Base-by-base conservation (phyloP, 2,888 invertebrate species). In the Brachyptera putata region DNA sequence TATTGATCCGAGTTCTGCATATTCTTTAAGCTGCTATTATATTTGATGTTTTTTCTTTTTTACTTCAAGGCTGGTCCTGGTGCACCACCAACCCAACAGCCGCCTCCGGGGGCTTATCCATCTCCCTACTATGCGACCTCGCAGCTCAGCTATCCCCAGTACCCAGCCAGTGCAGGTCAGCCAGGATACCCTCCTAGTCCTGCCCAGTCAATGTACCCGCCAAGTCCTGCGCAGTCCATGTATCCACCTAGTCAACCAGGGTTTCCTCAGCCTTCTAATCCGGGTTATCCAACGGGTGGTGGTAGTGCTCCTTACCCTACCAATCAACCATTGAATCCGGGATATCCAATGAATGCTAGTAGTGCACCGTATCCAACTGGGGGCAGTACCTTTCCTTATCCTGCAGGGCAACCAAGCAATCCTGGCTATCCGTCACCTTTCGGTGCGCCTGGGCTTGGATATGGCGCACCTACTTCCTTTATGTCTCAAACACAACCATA, bases 61-160 rank as follows among this genome's bases (percentile, higher is more conserved):
- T 46, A 58, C 62, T 64, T 62, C 34, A 64, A 62, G 64, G 60
- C 53, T 61, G 62, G 37, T 56, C 49, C 62, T 34, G 64, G 64
- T 16, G 50, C 56, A 39, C 65, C 65, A 49, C 57, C 56, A n/a
- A 14, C 49, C 56, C 53, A 59, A 24, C 49, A 39, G 48, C 36
- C 56, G 14, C 39, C 56, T 50, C 57, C 60, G 36, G 61, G 61
- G 41, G 37, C 36, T 26, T 57, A 58, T 46, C 57, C 64, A 48
- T 41, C 60, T 14, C 60, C 62, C 9, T 55, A 61, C 11, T 37
- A 62, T 39, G 60, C 60, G 16, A 62, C 61, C n/a, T 5, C 43
- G 11, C 55, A 58, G 22, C 60, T 57, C 4, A 61, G 61, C 56
- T 59, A 60, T 18, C 61, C 61, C 18, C 9, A 53, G 13, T 53